A percentile compares a stretch with the other conserved stretches of the same genome.
These are phyloP conservation scores for Eurystomus gularis DNA, from an alignment of 2,113 vertebrate genomes.

Conservation along the genomic window DNA sequence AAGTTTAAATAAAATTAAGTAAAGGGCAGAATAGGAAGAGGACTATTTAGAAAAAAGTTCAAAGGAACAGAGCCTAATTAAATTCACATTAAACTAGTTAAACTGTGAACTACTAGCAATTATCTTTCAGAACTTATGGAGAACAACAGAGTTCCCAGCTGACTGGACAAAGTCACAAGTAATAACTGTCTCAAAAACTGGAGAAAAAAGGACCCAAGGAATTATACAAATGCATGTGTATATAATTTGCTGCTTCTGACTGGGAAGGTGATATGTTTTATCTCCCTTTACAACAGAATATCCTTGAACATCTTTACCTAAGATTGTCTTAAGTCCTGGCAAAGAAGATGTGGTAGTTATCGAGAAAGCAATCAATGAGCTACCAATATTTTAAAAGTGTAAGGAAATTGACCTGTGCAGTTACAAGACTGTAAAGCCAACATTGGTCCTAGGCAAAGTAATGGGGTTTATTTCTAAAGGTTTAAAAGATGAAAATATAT, in stretches of 20 bases:
- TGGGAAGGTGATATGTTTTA: background rate
- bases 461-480: background rate
- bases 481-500: background rate
- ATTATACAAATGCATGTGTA: background rate
- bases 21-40: background rate
- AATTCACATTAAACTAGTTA: background rate
- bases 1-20: background rate
- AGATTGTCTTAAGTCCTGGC: background rate
- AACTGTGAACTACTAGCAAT: background rate
- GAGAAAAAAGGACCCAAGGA: background rate
- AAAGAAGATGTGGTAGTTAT: background rate
- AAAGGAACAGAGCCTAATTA: background rate
- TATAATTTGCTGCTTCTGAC: background rate
- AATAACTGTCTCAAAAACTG: background rate
- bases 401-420: background rate
- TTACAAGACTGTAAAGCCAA: background rate
- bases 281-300: background rate
- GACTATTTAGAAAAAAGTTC: background rate
- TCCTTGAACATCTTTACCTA: background rate
- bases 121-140: background rate
- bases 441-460: background rate
- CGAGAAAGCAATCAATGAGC: background rate
- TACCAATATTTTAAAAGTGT: background rate
- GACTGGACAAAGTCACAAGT: background rate
- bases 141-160: background rate